Base-by-base conservation (phyloP, 2,797 vertebrate species). In the Diceros bicornis region DNA sequence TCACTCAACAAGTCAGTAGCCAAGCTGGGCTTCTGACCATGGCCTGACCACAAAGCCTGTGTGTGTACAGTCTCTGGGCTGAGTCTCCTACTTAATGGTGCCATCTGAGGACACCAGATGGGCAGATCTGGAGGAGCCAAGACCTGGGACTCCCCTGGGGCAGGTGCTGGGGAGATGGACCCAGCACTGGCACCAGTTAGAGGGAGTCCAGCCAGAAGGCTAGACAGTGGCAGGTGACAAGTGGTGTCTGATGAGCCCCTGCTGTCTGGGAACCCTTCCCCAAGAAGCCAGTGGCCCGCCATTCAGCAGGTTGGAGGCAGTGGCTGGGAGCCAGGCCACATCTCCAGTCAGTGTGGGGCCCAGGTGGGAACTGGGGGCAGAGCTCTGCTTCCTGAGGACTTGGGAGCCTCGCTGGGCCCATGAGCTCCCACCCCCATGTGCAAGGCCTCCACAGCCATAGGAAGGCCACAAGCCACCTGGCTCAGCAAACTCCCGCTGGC, bases 151-250 rank as follows among this genome's bases (percentile, higher is more conserved):
- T 44, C 0, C 1, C 32, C 62, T 12, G 59, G 72, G 74, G 4
- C 77, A 72, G 88, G 75, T 79, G 75, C 66, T 69, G 14, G 37
- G 25, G 44, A 90, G 79, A 90, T 1, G 47, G 66, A 29, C 55
- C 32, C 55, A 23, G 44, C 59, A 0, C 32, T 90, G 97, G 79
- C 89, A 92, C 47, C 29, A 9, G 2, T 64, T 61, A 95, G 69
- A 89, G n/a, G 47, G 41, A 83, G 32, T 47, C 77, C 32, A 47
- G 79, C 95, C 95, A 96, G 87, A 74, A 85, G 85, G 44, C 47
- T 92, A 68, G 90, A 72, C 79, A 77, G 93, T 27, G 18, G 55
- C 97, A 97, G 97, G 74, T 96, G 95, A 94, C 95, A 96, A 94
- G 62, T 89, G 78, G 96, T 75, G 52, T 77, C 91, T 79, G 27